Conservation (phyloP, 1,140 invertebrate species). For the Trichonephila inaurata region DNA sequence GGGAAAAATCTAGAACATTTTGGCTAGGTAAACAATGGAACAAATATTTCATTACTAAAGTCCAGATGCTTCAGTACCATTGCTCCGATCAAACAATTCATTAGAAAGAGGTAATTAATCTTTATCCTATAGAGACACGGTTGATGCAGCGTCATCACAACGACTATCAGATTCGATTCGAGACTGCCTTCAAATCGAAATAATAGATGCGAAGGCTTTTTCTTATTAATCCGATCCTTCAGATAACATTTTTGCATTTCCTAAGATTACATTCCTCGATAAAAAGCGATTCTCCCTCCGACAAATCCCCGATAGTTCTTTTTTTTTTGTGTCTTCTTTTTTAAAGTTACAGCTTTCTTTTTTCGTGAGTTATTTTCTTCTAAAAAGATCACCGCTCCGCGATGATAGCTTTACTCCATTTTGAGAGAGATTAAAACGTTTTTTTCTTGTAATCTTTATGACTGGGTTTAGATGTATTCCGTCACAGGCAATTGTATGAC, state of each 20-base stretch:
- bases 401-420: conserved; percentile 10
- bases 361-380: background rate
- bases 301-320: background rate
- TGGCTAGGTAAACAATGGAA: background rate
- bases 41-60: background rate
- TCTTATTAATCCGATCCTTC: conserved; percentile 4
- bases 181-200: background rate
- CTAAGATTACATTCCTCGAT: conserved; percentile 17
- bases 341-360: background rate
- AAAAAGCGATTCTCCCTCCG: background rate
- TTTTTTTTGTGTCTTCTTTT: background rate
- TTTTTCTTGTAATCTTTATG: background rate
- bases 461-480: background rate
- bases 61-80: background rate
- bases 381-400: background rate
- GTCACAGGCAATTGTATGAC: background rate
- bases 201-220: background rate
- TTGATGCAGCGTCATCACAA: background rate
- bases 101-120: conserved; percentile 3
- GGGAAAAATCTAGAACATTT: background rate
- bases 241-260: conserved; percentile 20
- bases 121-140: background rate
- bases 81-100: conserved; percentile 9
- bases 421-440: background rate
- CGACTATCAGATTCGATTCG: background rate